A percentile compares a stretch with the other conserved stretches of the same genome.
Evolutionary conservation across 2,113 vertebrate genomes (phyloP).

Genomic region (Condylura cristata): DNA sequence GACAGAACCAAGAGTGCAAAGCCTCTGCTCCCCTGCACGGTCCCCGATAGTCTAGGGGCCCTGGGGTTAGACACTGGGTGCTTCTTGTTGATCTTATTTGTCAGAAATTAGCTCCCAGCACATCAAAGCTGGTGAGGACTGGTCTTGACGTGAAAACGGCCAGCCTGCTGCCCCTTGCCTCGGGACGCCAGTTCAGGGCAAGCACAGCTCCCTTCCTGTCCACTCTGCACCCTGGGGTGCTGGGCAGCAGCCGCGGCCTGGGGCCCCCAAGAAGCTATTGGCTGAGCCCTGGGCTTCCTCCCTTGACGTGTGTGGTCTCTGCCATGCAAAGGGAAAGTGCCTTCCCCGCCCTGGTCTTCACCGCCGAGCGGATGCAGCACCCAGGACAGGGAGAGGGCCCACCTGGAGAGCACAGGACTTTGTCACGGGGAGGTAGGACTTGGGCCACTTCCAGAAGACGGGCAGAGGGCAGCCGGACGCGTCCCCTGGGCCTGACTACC

Average conservation of each 20-base stretch:
- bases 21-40: rapidly evolving
- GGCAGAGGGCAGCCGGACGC: background rate
- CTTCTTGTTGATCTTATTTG: background rate
- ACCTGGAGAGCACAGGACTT: too few relatives aligned
- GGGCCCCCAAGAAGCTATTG: background rate
- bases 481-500: too few relatives aligned
- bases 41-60: background rate
- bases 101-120: background rate
- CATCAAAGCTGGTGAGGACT: background rate
- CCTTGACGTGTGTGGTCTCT: background rate
- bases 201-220: rapidly evolving
- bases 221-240: background rate
- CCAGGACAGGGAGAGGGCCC: background rate
- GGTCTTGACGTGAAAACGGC: background rate
- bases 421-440: rapidly evolving
- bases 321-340: background rate
- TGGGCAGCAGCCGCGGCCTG: background rate
- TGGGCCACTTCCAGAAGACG: background rate
- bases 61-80: background rate
- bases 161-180: background rate
- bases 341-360: too few relatives aligned
- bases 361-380: too few relatives aligned
- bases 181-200: background rate
- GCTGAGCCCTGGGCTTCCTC: background rate
- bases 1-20: background rate